These are phyloP conservation scores for Keiferia lycopersicella DNA, from an alignment of 2,888 invertebrate genomes.

Conservation along the genomic window DNA sequence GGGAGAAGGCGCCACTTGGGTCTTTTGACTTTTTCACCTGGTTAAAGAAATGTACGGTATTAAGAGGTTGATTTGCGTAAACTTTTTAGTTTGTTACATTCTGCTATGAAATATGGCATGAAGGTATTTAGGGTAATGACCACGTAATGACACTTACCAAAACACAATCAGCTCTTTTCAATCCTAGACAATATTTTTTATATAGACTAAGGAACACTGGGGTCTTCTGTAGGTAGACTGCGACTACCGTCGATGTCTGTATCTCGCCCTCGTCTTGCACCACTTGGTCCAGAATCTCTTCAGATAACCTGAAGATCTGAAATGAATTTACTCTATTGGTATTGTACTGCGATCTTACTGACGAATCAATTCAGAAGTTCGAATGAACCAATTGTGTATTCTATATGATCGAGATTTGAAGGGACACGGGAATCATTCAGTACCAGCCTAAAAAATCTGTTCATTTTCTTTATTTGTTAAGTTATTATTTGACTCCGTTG, in stretches of 20 bases:
- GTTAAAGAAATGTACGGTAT: background rate
- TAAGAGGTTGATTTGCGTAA: no score
- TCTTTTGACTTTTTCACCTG: conserved; percentile 87
- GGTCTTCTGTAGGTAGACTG: conserved; percentile 87
- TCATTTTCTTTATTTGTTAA: no score
- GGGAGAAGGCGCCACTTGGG: conserved; percentile 89
- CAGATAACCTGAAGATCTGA: conserved; percentile 87
- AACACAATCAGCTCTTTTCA: conserved; percentile 92
- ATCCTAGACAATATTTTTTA: conserved; percentile 90
- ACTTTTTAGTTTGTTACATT: no score
- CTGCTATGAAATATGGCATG: no score
- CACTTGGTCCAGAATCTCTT: conserved; percentile 89
- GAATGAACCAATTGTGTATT: background rate
- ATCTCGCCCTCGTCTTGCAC: conserved; percentile 88
- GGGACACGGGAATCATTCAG: no score
- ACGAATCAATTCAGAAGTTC: no score
- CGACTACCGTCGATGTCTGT: conserved; percentile 84
- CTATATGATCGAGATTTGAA: no score
- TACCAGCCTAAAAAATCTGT: no score
- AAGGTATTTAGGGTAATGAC: background rate
- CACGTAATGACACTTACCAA: conserved; percentile 74
- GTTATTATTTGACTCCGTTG: no score
- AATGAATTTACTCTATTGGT: background rate
- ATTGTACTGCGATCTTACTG: background rate
- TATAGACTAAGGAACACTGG: conserved; percentile 88